Evolutionary conservation across 2,888 invertebrate species (phyloP).

Genomic region (Drosophila infuscata): DNA sequence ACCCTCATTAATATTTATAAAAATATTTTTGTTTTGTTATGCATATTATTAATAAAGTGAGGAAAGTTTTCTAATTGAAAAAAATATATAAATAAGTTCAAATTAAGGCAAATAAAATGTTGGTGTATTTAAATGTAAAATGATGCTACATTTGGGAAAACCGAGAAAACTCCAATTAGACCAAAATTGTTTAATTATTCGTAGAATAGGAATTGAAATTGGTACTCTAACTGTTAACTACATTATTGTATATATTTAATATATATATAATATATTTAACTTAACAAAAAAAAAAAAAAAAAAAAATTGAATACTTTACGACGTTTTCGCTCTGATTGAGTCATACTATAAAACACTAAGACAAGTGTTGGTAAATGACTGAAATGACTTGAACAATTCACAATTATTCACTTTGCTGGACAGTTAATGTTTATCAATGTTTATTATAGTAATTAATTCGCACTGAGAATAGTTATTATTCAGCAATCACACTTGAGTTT

Average conservation of each 20-base stretch:
- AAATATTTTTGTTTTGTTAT: not conserved
- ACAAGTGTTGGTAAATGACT: accelerated
- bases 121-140: not conserved
- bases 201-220: not conserved
- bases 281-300: not conserved
- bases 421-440: not conserved
- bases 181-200: not conserved
- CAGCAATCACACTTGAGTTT: too few relatives aligned
- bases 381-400: too few relatives aligned
- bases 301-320: not conserved
- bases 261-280: too few relatives aligned
- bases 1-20: not conserved
- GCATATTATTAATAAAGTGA: not conserved
- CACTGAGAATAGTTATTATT: not conserved
- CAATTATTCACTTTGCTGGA: too few relatives aligned
- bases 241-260: too few relatives aligned
- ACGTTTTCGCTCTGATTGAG: not conserved
- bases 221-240: not conserved
- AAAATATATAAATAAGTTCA: not conserved
- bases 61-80: not conserved
- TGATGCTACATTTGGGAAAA: not conserved
- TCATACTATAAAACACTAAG: not conserved
- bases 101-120: not conserved
- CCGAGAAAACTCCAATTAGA: not conserved
- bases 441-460: not conserved